Evolutionary conservation across 1,140 invertebrate genomes (phyloP).

Genomic region (Yoshiicerus persimilis): DNA sequence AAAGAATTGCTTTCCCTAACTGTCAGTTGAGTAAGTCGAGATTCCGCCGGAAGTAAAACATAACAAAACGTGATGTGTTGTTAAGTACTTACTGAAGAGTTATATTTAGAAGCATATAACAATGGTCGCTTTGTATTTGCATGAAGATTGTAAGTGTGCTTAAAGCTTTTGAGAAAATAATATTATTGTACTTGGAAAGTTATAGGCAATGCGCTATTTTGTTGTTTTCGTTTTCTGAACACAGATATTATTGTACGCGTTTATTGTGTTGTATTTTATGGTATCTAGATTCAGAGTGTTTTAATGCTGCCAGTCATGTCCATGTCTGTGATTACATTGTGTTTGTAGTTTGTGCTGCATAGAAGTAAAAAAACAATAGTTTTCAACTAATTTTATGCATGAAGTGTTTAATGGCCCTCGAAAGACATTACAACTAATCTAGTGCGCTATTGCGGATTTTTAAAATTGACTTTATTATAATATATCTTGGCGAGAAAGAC

Average conservation of each 20-base stretch:
- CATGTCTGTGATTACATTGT: neutral
- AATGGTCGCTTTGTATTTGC: neutral
- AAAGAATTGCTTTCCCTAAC: neutral
- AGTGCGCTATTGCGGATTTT: constrained; percentile 5
- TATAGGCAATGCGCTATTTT: neutral
- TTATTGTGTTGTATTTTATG: neutral
- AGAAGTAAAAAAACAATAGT: neutral
- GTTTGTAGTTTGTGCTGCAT: neutral
- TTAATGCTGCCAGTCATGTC: neutral
- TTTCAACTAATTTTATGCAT: constrained; percentile 26
- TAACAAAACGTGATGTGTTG: neutral
- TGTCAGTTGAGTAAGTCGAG: neutral
- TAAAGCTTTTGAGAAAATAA: neutral
- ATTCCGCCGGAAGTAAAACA: neutral
- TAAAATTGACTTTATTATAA: constrained; percentile 12
- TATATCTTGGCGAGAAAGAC: neutral
- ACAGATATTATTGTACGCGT: neutral
- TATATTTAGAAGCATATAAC: neutral
- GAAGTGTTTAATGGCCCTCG: constrained; percentile 25
- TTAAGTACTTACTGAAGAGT: too few species aligned
- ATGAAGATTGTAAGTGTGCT: neutral
- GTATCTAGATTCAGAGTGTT: neutral
- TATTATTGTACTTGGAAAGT: neutral
- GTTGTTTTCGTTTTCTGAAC: neutral
- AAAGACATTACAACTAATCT: neutral